Conservation (phyloP, 2,888 invertebrate species). For the Leptinotarsa haldemani region DNA sequence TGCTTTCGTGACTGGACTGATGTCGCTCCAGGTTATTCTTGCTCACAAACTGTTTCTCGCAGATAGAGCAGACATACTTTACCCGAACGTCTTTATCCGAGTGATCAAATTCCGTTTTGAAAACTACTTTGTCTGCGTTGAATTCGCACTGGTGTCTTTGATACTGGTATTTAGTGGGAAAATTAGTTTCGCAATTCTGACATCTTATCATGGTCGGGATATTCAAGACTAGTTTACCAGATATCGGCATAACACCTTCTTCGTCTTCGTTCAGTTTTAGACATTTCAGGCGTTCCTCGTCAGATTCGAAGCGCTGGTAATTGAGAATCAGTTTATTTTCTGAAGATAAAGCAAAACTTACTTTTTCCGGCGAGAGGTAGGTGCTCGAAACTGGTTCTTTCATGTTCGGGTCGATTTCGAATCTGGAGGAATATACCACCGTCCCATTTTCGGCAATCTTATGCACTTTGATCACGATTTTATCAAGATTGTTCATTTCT, state of each 20-base stretch:
- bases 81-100: constrained; percentile 58
- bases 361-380: constrained; percentile 48
- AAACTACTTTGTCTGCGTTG: constrained; percentile 63
- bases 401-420: constrained; percentile 57
- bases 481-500: constrained; percentile 57
- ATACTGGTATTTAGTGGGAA: constrained; percentile 66
- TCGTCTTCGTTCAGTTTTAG: constrained; percentile 37
- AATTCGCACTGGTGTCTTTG: constrained; percentile 66
- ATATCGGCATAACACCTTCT: background rate
- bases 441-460: constrained; percentile 54
- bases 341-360: constrained; percentile 42
- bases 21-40: constrained; percentile 64
- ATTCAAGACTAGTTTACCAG: constrained; percentile 44
- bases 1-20: constrained; percentile 61
- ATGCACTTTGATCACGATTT: constrained; percentile 58
- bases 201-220: constrained; percentile 62
- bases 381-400: constrained; percentile 56
- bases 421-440: constrained; percentile 48
- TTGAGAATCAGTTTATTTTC: constrained; percentile 39
- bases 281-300: constrained; percentile 36
- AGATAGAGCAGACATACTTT: constrained; percentile 62
- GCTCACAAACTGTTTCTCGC: constrained; percentile 64
- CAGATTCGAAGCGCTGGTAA: constrained; percentile 34
- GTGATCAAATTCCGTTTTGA: constrained; percentile 59
- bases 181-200: constrained; percentile 66